phyloP scores from a whole-genome alignment of 2,888 invertebrate genomes.

The Dolichomitus sp. region DNA sequence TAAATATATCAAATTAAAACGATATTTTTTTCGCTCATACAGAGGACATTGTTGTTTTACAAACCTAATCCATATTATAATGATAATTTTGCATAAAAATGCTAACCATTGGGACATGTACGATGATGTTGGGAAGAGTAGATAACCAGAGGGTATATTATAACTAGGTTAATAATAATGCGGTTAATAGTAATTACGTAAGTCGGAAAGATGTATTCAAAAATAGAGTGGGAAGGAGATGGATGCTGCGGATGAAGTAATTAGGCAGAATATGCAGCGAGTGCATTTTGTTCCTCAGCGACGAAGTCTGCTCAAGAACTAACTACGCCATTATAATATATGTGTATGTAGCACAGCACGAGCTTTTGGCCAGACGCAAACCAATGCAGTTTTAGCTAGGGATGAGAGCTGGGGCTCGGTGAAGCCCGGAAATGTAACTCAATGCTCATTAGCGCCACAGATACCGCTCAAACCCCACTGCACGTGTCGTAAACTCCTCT shows the following conservation, averaged over 20 bases:
- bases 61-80: too few relatives aligned
- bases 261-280: background rate
- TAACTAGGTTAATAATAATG: too few relatives aligned
- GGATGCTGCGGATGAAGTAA: slow-evolving; percentile 2
- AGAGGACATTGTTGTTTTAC: too few relatives aligned
- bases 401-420: slow-evolving; percentile 23
- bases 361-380: slow-evolving; percentile 9
- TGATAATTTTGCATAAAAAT: too few relatives aligned
- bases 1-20: background rate
- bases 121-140: too few relatives aligned
- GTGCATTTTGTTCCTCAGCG: slow-evolving; percentile 7
- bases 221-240: background rate
- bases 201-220: background rate
- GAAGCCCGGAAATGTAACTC: slow-evolving; percentile 41
- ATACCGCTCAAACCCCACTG: background rate
- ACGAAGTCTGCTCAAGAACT: slow-evolving; percentile 2
- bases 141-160: too few relatives aligned
- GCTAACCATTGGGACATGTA: too few relatives aligned
- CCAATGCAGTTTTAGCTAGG: slow-evolving; percentile 1
- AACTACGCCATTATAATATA: background rate
- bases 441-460: slow-evolving; percentile 38
- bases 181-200: background rate
- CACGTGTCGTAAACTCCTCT: slow-evolving; percentile 1
- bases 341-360: background rate
- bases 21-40: too few relatives aligned